These are phyloP conservation scores for Oreochromis spilurus DNA, from an alignment of 2,113 vertebrate species.

Conservation along the genomic window DNA sequence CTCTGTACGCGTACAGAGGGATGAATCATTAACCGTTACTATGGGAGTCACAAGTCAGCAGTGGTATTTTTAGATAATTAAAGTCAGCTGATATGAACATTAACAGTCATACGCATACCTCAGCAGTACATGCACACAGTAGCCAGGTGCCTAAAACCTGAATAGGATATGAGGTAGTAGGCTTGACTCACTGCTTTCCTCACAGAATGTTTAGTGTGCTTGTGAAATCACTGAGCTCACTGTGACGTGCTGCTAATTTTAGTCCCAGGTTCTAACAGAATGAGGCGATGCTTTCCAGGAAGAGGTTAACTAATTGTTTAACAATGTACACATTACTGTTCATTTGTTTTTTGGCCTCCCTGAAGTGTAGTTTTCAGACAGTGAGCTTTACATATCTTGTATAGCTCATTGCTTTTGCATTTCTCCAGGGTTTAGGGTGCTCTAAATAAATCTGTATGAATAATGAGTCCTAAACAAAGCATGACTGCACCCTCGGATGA, in stretches of 20 bases:
- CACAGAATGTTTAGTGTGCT: constrained; percentile 22
- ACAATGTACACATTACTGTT: not conserved
- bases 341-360: not conserved
- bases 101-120: not conserved
- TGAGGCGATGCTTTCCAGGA: not conserved
- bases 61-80: not conserved
- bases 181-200: constrained; percentile 33
- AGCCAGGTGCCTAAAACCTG: constrained; percentile 32
- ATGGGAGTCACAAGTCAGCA: not conserved
- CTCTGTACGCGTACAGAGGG: not conserved
- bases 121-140: not conserved
- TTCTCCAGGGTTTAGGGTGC: not conserved
- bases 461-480: constrained; percentile 33
- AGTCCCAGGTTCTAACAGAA: not conserved
- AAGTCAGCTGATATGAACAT: constrained; percentile 38
- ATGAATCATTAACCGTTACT: not conserved
- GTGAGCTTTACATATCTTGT: not conserved
- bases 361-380: not conserved
- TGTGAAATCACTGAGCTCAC: constrained; percentile 50
- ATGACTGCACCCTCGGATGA: not conserved
- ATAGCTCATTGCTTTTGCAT: not conserved
- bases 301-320: not conserved
- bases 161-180: constrained; percentile 38
- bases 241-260: constrained; percentile 29
- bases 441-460: constrained; percentile 7